Percentiles rank a stretch among this genome's conserved stretches.
Conservation (phyloP, 2,797 vertebrate species). For the Lithobates pipiens region DNA sequence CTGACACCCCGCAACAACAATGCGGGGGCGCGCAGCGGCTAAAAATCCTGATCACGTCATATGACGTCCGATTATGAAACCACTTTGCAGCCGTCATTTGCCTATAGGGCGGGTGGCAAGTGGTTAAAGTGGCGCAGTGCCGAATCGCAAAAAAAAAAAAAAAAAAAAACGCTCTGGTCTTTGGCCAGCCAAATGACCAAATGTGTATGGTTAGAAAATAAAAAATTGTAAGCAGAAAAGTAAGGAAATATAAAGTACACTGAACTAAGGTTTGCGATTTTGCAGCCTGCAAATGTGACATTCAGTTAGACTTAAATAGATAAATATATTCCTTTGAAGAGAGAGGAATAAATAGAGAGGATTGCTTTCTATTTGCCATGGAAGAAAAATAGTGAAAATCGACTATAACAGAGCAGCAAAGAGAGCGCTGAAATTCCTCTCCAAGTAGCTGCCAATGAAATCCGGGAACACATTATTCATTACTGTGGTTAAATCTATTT, state of each 20-base stretch:
- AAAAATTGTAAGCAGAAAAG: background rate
- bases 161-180: too few species aligned
- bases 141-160: too few species aligned
- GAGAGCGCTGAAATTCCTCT: constrained; percentile 16
- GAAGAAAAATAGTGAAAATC: constrained; percentile 4
- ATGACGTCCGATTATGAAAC: too few species aligned
- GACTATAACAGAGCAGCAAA: background rate
- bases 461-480: constrained; percentile 46
- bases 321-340: background rate
- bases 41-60: too few species aligned
- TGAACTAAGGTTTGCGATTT: background rate
- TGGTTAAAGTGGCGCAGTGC: too few species aligned
- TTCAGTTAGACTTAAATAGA: background rate
- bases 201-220: background rate
- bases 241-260: background rate
- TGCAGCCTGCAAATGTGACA: background rate
- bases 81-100: too few species aligned
- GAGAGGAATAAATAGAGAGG: too few species aligned
- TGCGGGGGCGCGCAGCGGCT: too few species aligned
- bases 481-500: constrained; percentile 52
- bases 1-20: too few species aligned
- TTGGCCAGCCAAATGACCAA: too few species aligned
- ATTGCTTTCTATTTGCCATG: background rate
- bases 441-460: constrained; percentile 32
- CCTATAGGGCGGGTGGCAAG: too few species aligned